These are phyloP conservation scores for Ceyx melanurus DNA, from an alignment of 2,113 vertebrate species.

Conservation along the genomic window DNA sequence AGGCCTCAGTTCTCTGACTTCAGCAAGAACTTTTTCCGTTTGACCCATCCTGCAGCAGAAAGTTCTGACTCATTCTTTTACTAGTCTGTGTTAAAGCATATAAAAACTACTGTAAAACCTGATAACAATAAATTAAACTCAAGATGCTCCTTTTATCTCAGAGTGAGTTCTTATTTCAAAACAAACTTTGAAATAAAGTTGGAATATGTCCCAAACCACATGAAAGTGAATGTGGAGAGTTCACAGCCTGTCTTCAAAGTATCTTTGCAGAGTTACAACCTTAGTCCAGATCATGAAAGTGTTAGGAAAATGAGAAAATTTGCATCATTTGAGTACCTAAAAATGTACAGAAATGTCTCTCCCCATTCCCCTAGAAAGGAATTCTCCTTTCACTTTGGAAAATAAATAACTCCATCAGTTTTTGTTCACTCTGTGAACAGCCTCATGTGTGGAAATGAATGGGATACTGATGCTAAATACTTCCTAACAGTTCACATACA, in stretches of 20 bases:
- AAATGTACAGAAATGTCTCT: background rate
- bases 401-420: background rate
- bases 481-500: background rate
- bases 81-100: background rate
- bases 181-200: background rate
- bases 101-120: background rate
- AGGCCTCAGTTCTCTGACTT: background rate
- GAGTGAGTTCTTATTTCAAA: background rate
- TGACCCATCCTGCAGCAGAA: background rate
- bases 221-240: background rate
- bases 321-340: background rate
- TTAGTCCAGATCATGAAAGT: background rate
- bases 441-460: background rate
- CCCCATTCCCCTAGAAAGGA: background rate
- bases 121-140: background rate
- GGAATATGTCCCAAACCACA: constrained; percentile 8
- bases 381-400: background rate
- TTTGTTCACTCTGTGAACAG: background rate
- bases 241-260: background rate
- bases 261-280: background rate
- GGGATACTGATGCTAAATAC: background rate
- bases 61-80: background rate
- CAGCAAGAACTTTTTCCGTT: background rate
- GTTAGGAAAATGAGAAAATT: background rate
- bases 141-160: background rate